Evolutionary conservation across 2,888 invertebrate species (phyloP), one percentile per base, ranked within the genome.

Genomic region (Teleogryllus oceanicus): DNA sequence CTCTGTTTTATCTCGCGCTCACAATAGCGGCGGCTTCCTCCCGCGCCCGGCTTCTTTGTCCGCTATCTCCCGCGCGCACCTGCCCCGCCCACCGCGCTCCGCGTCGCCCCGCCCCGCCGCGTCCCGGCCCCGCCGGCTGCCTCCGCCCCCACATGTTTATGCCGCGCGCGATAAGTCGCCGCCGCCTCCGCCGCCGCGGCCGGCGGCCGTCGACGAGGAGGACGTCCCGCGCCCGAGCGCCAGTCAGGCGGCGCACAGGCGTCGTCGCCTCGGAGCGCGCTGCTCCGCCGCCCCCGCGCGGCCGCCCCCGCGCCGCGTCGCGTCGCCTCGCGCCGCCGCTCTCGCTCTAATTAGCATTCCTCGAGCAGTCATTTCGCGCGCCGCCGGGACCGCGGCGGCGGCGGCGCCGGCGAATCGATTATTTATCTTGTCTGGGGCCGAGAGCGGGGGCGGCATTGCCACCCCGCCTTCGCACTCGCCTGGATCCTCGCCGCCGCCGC

Each of bases 301-400:
- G 62, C 11, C n/a, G 0, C n/a, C 11, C 62, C 11, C 62, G 62
- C 62, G 4, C 11, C 62, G 62, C 62, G n/a, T 3, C 62, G 10
- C 62, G 2, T 62, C 62, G 62, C 62, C 16, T 62, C 62, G 62
- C 62, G n/a, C 13, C 62, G 10, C 62, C 62, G 62, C 62, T 85
- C 85, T 85, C 84, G 82, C 84, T 86, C 85, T 86, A 86, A 86
- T 86, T 86, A 86, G 86, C 85, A 85, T 84, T 85, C 84, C 84
- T 84, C 84, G 83, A 85, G 84, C 84, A 85, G 84, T 85, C 85
- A 85, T 84, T 85, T 84, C 78, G 75, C 75, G 80, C 76, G 62
- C 62, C 62, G 62, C 62, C 62, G 62, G 62, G 62, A 62, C 62
- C 62, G 62, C 62, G 62, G 62, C 13, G 62, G 62, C 62, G 81